These are phyloP conservation scores for Natrix natrix DNA, from an alignment of 2,797 vertebrate species.

Conservation along the genomic window DNA sequence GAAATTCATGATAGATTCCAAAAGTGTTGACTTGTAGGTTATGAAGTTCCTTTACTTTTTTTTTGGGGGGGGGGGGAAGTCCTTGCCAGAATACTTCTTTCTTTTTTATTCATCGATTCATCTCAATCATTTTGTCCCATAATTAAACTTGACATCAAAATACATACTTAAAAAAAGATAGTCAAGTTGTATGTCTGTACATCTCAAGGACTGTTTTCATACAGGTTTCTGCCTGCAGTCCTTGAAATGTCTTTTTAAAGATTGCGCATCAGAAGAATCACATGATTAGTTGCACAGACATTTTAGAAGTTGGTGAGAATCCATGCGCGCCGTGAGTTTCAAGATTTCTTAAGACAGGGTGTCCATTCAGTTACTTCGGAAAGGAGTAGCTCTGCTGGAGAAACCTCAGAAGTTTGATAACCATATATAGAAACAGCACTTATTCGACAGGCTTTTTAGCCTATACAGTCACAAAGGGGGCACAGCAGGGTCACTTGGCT, in stretches of 20 bases:
- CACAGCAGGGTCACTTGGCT: constrained; percentile 75
- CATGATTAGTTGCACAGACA: constrained; percentile 33
- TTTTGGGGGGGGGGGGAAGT: constrained; percentile 51
- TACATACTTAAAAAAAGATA: constrained; percentile 21
- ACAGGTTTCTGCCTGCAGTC: constrained; percentile 21
- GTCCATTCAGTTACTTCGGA: constrained; percentile 18
- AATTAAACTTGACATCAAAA: constrained; percentile 37
- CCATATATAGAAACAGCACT: constrained; percentile 46
- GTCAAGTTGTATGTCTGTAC: constrained; percentile 43
- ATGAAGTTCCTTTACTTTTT: constrained; percentile 69
- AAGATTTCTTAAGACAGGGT: constrained; percentile 48
- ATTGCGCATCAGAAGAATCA: constrained; percentile 38
- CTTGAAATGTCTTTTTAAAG: constrained; percentile 40
- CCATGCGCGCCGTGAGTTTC: constrained; percentile 20
- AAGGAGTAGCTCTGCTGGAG: constrained; percentile 28
- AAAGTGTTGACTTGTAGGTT: constrained; percentile 60
- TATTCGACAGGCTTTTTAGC: constrained; percentile 68
- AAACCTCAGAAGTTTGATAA: constrained; percentile 45
- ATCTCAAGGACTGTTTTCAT: constrained; percentile 37
- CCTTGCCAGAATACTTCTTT: constrained; percentile 53
- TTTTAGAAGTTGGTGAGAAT: constrained; percentile 45
- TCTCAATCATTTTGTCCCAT: constrained; percentile 40
- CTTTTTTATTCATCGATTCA: constrained; percentile 41
- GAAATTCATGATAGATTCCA: constrained; percentile 62
- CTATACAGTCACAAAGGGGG: constrained; percentile 70